Evolutionary conservation across 1,140 invertebrate genomes (phyloP).

Genomic region (Prorops nasuta): DNA sequence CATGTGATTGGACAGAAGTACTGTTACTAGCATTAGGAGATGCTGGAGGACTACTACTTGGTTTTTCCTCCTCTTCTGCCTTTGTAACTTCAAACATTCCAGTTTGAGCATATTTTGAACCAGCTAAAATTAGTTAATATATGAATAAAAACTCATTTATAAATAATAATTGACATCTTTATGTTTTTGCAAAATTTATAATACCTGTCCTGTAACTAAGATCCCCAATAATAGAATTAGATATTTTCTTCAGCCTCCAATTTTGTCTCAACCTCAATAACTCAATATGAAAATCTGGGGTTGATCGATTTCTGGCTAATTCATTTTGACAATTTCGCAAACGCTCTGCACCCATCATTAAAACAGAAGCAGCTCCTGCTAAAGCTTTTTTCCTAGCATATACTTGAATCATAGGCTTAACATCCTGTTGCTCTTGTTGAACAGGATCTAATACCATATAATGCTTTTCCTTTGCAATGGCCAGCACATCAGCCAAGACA

Average conservation of each 20-base stretch:
- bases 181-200: neutral
- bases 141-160: conserved; percentile 4
- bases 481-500: conserved; percentile 88
- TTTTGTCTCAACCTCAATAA: conserved; percentile 85
- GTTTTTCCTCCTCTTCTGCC: conserved; percentile 77
- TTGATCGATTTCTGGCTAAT: conserved; percentile 69
- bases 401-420: conserved; percentile 82
- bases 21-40: conserved; percentile 44
- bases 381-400: conserved; percentile 92
- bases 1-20: conserved; percentile 26
- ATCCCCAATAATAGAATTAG: conserved; percentile 93
- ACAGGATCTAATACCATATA: conserved; percentile 94
- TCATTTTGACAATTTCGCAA: conserved; percentile 78
- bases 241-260: conserved; percentile 94
- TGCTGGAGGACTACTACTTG: conserved; percentile 57
- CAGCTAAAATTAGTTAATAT: conserved; percentile 57
- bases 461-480: conserved; percentile 88
- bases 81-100: conserved; percentile 97
- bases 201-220: conserved; percentile 86
- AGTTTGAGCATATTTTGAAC: conserved; percentile 88
- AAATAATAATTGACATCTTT: neutral
- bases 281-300: conserved; percentile 91
- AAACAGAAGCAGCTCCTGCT: conserved; percentile 76
- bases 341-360: conserved; percentile 82
- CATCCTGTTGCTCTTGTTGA: conserved; percentile 78